Percentiles rank a stretch among this genome's conserved stretches.
Conservation (phyloP, 2,888 invertebrate species). For the Eupsilia transversa region DNA sequence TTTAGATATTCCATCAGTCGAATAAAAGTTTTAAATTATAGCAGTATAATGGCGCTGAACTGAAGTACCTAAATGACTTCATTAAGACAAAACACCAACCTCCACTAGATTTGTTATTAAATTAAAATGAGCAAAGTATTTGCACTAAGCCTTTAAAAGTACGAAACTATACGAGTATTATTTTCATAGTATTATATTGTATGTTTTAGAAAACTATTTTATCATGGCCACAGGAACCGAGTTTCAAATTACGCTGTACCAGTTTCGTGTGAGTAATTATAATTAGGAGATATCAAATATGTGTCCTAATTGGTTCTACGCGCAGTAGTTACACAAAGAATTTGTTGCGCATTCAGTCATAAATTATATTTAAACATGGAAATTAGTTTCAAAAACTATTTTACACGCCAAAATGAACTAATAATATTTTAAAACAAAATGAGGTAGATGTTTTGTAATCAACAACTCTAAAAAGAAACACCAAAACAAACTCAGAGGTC, state of each 20-base stretch:
- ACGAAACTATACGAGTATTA: not conserved
- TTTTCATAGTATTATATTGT: not conserved
- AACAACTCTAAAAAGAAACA: not conserved
- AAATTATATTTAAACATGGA: too few species aligned
- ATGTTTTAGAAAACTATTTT: not conserved
- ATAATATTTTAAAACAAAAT: not conserved
- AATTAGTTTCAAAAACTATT: not conserved
- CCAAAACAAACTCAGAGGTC: not conserved
- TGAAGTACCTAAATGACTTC: not conserved
- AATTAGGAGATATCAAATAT: not conserved
- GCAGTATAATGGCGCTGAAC: not conserved
- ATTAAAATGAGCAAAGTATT: not conserved
- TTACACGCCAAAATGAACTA: not conserved
- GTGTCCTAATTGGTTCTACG: not conserved
- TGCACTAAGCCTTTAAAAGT: not conserved
- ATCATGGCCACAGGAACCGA: too few species aligned
- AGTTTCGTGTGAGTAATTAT: not conserved
- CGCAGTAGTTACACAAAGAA: not conserved
- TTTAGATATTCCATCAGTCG: slow-evolving; percentile 17
- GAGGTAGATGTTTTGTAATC: not conserved
- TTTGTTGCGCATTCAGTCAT: too few species aligned
- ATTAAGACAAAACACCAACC: not conserved
- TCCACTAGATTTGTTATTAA: not conserved
- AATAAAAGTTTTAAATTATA: slow-evolving; percentile 17
- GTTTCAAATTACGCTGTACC: not conserved